Conservation (phyloP, 2,888 invertebrate genomes). For the Drosophila rubida region DNA sequence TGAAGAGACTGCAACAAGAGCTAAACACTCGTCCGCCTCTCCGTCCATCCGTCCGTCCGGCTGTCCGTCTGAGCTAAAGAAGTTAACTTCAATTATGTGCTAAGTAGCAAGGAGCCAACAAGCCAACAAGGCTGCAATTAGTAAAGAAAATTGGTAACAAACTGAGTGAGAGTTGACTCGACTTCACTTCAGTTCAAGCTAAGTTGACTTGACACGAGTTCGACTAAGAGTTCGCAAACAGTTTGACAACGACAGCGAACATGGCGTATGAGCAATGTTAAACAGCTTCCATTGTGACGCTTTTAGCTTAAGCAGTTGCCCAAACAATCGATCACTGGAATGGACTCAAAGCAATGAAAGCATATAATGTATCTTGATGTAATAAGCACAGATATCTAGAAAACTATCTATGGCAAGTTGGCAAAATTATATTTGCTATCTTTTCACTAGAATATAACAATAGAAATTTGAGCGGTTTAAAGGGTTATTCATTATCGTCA, state of each 20-base stretch:
- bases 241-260: slow-evolving; percentile 42
- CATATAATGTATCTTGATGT: too few relatives aligned
- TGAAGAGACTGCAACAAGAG: slow-evolving; percentile 38
- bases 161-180: slow-evolving; percentile 42
- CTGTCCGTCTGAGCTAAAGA: slow-evolving; percentile 40
- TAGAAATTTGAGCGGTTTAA: background rate
- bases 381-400: too few relatives aligned
- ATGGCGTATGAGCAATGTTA: slow-evolving; percentile 54
- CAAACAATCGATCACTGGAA: background rate
- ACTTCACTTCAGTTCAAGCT: background rate
- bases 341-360: background rate
- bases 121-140: slow-evolving; percentile 50
- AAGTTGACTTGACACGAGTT: slow-evolving; percentile 7
- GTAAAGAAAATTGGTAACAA: slow-evolving; percentile 52
- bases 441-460: too few relatives aligned
- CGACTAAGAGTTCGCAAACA: slow-evolving; percentile 5
- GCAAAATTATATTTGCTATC: too few relatives aligned
- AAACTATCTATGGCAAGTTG: too few relatives aligned
- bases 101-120: slow-evolving; percentile 67
- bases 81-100: slow-evolving; percentile 71
- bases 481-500: too few relatives aligned
- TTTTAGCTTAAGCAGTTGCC: slow-evolving; percentile 1
- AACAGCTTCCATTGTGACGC: slow-evolving; percentile 3
- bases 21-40: slow-evolving; percentile 2
- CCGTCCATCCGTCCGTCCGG: slow-evolving; percentile 12